These are phyloP conservation scores for Saccopteryx bilineata DNA, from an alignment of 2,113 vertebrate genomes.

Conservation along the genomic window DNA sequence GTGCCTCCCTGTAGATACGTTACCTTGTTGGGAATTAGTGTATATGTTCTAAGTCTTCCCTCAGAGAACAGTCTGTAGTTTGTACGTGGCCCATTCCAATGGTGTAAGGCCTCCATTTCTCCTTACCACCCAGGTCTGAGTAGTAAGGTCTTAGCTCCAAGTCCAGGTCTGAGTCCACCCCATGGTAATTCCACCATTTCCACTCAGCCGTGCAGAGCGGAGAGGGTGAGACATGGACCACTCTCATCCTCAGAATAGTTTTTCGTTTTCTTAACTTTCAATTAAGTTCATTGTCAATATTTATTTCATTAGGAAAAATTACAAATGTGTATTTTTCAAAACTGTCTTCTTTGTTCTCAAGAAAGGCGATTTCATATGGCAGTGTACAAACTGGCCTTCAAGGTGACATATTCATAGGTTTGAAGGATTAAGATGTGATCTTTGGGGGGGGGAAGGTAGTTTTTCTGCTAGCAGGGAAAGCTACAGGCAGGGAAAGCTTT, in stretches of 20 bases:
- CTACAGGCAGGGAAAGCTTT: neutral
- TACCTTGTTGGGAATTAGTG: neutral
- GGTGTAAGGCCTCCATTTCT: neutral
- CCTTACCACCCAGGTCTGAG: neutral
- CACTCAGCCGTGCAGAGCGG: neutral
- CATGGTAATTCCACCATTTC: neutral
- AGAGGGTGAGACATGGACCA: neutral
- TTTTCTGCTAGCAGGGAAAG: no score
- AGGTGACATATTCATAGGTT: neutral
- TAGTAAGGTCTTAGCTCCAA: no score
- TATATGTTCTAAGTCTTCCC: neutral
- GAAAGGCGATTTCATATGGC: neutral
- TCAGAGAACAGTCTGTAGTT: neutral
- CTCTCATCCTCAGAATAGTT: neutral
- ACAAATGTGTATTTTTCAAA: neutral
- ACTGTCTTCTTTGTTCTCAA: neutral
- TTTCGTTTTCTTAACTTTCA: neutral
- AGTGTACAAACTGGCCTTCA: neutral
- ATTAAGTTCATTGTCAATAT: neutral
- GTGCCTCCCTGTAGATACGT: neutral
- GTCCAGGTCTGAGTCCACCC: neutral
- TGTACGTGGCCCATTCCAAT: neutral
- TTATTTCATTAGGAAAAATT: constrained; percentile 21
- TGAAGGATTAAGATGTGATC: neutral
- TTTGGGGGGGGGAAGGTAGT: neutral